Evolutionary conservation across 2,888 invertebrate species (phyloP).

Genomic region (Megastigmus dorsalis): DNA sequence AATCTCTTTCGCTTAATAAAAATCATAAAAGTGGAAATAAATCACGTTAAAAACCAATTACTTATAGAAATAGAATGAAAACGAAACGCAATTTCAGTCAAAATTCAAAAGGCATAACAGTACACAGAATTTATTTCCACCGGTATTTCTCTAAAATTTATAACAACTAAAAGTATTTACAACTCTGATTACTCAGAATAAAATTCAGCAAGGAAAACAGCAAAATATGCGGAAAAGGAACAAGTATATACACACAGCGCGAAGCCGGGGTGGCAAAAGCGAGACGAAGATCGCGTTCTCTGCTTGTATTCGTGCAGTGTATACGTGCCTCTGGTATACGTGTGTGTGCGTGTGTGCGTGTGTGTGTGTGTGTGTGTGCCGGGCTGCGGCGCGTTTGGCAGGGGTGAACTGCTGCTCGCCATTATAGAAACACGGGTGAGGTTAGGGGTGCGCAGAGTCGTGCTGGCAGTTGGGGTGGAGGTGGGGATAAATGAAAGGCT

Average conservation of each 20-base stretch:
- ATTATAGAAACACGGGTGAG: slow-evolving; percentile 18
- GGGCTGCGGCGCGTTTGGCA: neutral
- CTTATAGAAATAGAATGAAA: too few relatives aligned
- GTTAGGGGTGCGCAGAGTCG: slow-evolving; percentile 15
- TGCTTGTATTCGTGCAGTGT: neutral
- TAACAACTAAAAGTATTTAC: too few relatives aligned
- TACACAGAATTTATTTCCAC: too few relatives aligned
- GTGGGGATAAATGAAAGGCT: neutral
- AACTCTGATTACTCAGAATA: neutral
- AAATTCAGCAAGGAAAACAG: neutral
- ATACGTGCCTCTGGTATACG: too few relatives aligned
- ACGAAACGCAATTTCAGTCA: too few relatives aligned
- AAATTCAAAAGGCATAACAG: too few relatives aligned
- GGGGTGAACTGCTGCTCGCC: slow-evolving; percentile 10
- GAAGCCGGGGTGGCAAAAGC: neutral
- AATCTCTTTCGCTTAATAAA: too few relatives aligned
- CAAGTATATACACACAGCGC: neutral
- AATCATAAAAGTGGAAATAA: too few relatives aligned
- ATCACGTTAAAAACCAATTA: too few relatives aligned
- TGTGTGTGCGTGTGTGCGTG: slow-evolving; percentile 9
- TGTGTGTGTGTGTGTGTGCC: slow-evolving; percentile 2
- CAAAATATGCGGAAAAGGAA: neutral
- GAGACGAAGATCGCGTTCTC: neutral
- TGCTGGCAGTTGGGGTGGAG: neutral
- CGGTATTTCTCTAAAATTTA: too few relatives aligned